Base-by-base conservation (phyloP, 2,797 vertebrate species). In the Hylomyscus alleni region DNA sequence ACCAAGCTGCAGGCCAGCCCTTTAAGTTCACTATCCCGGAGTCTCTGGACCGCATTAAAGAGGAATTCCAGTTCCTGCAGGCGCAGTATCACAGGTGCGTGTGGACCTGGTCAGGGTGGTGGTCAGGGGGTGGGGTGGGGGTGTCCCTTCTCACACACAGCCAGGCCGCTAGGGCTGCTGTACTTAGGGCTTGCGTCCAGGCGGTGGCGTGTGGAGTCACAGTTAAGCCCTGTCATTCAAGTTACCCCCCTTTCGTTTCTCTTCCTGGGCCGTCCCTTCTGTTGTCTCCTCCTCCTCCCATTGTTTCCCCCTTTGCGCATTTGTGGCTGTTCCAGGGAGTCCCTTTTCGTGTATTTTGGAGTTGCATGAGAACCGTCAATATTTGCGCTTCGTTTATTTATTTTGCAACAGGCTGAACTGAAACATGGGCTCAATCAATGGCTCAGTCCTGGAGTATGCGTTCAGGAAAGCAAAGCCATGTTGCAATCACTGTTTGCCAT, bases 11-110 rank as follows among this genome's bases (percentile, higher is more conserved):
- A 97, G 99, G 99, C 95, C 99, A 99, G 98, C 99, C 99, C 97
- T 99, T 99, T 98, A 99, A 99, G 98, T 99, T 99, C 98, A 99
- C 99, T 95, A 99, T 99, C 98, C 99, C 99, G 76, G 99, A 99
- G 97, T 99, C 99, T 65, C 98, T 99, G 98, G 99, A 99, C 97
- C 99, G 99, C 97, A 99, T 99, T 98, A 99, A 99, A 97, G 99
- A 99, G 97, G 99, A 99, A 98, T 99, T 99, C 98, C 99, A 99
- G 98, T 99, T 99, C 97, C 99, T 99, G 47, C 99, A 99, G 98
- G 99, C 99, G 4, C 99, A 99, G 98, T 99, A 99, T 98, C 99
- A 99, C 99, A 99, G 99, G 99, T 99, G 98, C 98, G 98, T 95
- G 95, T 34, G 58, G 14, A 19, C 80, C 80, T n/a, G 14, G 47